Base-by-base conservation (phyloP, 2,888 invertebrate species). In the Anagyrus pseudococci region DNA sequence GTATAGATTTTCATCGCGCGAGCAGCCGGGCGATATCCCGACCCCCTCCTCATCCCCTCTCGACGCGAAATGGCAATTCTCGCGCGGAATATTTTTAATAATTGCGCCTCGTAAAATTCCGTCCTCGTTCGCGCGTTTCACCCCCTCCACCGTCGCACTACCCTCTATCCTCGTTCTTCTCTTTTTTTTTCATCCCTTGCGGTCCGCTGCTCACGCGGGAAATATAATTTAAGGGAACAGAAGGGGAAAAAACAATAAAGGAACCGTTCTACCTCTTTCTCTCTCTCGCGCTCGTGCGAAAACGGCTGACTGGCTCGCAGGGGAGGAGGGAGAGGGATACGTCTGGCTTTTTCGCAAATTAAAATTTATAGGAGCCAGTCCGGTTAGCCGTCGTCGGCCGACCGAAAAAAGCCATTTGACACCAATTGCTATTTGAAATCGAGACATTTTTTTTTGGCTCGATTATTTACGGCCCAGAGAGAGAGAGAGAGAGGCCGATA, bases 31-130 rank as follows among this genome's bases (percentile, higher is more conserved):
- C 23, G 19, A 29, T 7, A 29, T 29, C 6, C 6, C 10, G 10
- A 29, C 4, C 4, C 15, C 13, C 2, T 37, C 33, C 4, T 37
- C 13, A 8, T 37, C 33, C 33, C 33, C 33, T 41, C 20, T 8
- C n/a, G 52, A 54, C 58, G 54, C 15, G 33, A 8, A 37, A 58
- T 58, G 47, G 40, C 48, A 54, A 63, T 46, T 55, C 63, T 48
- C 22, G 50, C 6, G 41, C 25, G 23, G 50, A 65, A 65, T 58
- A 58, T 65, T 65, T 65, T 62, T 65, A 64, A 62, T 65, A 58
- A 62, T 62, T 58, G 46, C 57, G 29, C 46, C 46, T 58, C 48
- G 57, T 61, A 64, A 60, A 60, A 57, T 61, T 53, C 29, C 53
- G 40, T 17, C n/a, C 62, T 33, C 33, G 17, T 13, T 10, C 15